A percentile compares a stretch with the other conserved stretches of the same genome.
phyloP scores from a whole-genome alignment of 2,797 vertebrate genomes.

The Enteromius paludinosus region DNA sequence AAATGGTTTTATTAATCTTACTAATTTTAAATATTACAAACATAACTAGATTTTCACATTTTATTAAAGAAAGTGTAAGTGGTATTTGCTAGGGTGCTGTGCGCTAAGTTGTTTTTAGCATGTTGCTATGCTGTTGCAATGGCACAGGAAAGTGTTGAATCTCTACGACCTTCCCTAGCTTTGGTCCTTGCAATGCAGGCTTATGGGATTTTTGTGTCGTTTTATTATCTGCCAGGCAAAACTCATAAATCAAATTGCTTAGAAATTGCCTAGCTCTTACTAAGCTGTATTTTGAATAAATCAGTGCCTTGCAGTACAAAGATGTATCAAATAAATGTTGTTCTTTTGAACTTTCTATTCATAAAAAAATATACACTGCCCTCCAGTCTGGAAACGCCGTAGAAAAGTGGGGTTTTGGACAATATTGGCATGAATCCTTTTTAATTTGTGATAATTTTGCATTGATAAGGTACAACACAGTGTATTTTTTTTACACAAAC shows the following conservation, averaged over 20 bases:
- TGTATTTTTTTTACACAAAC: no score
- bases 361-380: not conserved
- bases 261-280: not conserved
- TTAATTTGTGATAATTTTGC: no score
- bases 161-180: not conserved
- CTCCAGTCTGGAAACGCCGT: no score
- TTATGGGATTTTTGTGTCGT: not conserved
- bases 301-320: not conserved
- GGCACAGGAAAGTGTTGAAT: not conserved
- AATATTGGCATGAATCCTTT: no score
- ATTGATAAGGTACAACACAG: no score
- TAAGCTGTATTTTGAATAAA: not conserved
- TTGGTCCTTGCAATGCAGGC: not conserved
- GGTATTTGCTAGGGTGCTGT: not conserved
- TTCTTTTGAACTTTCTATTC: not conserved
- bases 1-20: slow-evolving; percentile 23
- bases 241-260: no score
- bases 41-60: slow-evolving; percentile 23
- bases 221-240: not conserved
- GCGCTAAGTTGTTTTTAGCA: slow-evolving; percentile 10
- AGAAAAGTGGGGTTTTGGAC: no score
- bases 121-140: not conserved
- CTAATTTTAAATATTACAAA: slow-evolving; percentile 21
- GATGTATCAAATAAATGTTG: not conserved
- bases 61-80: not conserved